Conservation (phyloP, 2,888 invertebrate genomes). For the Tortrix viridana region DNA sequence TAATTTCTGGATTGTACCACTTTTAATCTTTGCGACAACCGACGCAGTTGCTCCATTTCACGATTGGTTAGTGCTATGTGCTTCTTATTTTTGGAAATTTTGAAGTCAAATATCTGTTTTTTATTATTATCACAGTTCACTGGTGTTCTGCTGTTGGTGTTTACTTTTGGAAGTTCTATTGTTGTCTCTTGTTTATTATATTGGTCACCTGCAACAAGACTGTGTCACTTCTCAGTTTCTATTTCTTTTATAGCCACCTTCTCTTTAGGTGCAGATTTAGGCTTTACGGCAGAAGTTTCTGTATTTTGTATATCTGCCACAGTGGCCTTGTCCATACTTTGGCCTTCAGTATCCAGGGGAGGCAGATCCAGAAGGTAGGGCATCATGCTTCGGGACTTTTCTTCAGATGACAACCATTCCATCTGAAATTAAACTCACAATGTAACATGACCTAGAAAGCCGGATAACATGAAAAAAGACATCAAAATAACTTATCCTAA, state of each 20-base stretch:
- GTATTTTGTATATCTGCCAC: conserved; percentile 47
- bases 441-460: background rate
- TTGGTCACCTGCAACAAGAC: conserved; percentile 39
- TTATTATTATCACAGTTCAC: conserved; percentile 61
- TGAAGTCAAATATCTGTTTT: conserved; percentile 59
- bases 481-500: too few relatives aligned
- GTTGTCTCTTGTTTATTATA: conserved; percentile 39
- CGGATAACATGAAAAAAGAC: background rate
- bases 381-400: conserved; percentile 77
- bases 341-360: conserved; percentile 56
- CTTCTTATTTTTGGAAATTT: conserved; percentile 50
- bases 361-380: conserved; percentile 74
- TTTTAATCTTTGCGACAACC: conserved; percentile 51
- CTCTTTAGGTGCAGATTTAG: conserved; percentile 47
- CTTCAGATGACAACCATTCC: conserved; percentile 79
- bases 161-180: conserved; percentile 44
- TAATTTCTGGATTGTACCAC: conserved; percentile 38
- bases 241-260: conserved; percentile 48
- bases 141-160: conserved; percentile 48
- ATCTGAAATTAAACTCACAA: conserved; percentile 56
- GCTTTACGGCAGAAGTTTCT: conserved; percentile 41
- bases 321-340: conserved; percentile 41
- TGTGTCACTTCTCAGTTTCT: conserved; percentile 73
- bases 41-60: conserved; percentile 58
- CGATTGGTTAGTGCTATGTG: conserved; percentile 55